Evolutionary conservation across 1,140 invertebrate genomes (phyloP).

Genomic region (Ceratina australensis): DNA sequence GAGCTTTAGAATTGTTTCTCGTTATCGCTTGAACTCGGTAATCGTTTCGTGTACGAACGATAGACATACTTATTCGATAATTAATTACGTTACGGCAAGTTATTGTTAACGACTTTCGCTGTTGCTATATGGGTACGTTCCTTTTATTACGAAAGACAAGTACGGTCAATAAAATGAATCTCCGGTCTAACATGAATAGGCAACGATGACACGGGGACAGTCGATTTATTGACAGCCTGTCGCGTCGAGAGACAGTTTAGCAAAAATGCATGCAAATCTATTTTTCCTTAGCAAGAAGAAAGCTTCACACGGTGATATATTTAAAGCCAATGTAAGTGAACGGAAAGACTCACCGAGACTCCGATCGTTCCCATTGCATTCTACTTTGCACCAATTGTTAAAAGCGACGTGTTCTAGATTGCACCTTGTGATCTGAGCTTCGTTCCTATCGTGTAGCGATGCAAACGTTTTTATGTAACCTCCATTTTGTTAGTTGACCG

Average conservation of each 20-base stretch:
- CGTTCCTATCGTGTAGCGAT: too few relatives aligned
- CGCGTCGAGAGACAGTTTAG: too few relatives aligned
- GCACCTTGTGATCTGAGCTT: too few relatives aligned
- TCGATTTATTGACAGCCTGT: too few relatives aligned
- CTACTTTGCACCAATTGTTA: neutral
- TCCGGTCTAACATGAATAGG: too few relatives aligned
- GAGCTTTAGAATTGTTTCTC: constrained; percentile 8
- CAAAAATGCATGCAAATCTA: neutral
- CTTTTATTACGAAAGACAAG: neutral
- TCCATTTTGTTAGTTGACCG: too few relatives aligned
- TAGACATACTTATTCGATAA: neutral
- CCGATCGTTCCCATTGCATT: constrained; percentile 3
- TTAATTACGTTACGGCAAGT: neutral
- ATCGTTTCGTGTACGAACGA: neutral
- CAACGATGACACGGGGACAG: too few relatives aligned
- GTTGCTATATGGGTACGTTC: constrained; percentile 11
- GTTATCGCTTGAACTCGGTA: constrained; percentile 10
- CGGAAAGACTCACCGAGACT: neutral
- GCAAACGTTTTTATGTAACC: too few relatives aligned
- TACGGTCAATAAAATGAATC: too few relatives aligned
- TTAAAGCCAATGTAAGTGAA: neutral
- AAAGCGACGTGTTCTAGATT: neutral
- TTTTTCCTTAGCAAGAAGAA: neutral
- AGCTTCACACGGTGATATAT: too few relatives aligned
- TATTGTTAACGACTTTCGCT: constrained; percentile 4